These are phyloP conservation scores for Cyanoderma ruficeps DNA, from an alignment of 2,113 vertebrate genomes.

Conservation along the genomic window DNA sequence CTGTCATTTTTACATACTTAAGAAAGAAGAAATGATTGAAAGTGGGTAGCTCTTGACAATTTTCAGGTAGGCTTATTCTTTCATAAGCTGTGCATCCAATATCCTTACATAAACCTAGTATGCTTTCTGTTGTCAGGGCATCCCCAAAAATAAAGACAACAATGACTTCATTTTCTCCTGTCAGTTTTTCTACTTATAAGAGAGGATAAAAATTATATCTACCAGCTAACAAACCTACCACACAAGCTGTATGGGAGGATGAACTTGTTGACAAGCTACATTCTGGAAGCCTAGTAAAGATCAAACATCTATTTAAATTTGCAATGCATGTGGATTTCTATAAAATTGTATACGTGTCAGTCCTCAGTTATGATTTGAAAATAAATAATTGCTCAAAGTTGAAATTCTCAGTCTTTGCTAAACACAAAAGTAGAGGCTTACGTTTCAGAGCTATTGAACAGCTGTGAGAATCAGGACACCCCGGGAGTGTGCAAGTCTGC, in stretches of 20 bases:
- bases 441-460: neutral
- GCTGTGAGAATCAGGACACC: neutral
- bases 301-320: neutral
- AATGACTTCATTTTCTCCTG: conserved; percentile 33
- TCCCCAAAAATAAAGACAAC: conserved; percentile 34
- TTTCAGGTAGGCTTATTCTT: conserved; percentile 36
- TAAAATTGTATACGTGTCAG: neutral
- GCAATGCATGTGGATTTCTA: neutral
- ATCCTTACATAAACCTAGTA: conserved; percentile 23
- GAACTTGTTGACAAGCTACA: conserved; percentile 36
- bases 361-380: neutral
- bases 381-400: neutral
- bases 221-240: neutral
- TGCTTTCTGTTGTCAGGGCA: conserved; percentile 21
- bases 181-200: neutral
- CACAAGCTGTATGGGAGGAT: conserved; percentile 18
- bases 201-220: neutral
- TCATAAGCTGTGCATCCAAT: conserved; percentile 7
- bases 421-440: neutral
- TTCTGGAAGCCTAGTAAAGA: conserved; percentile 3
- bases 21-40: conserved; percentile 55
- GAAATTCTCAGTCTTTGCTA: neutral
- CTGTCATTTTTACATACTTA: conserved; percentile 16
- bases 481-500: neutral
- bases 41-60: conserved; percentile 47